Evolutionary conservation across 2,797 vertebrate species (phyloP).

Genomic region (Falco columbarius): DNA sequence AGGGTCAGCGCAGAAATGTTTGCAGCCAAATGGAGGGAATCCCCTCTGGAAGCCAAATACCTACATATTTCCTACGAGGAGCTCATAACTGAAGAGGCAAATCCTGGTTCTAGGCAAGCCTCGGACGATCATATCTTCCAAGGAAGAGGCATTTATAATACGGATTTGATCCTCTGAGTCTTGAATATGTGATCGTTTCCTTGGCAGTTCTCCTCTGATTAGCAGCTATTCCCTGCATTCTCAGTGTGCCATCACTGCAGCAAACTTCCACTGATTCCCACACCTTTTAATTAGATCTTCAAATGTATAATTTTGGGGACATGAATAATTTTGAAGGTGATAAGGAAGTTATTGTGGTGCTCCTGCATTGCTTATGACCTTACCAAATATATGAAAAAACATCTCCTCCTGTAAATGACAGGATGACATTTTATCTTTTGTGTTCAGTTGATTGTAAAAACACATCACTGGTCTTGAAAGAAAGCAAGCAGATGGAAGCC

Average conservation of each 20-base stretch:
- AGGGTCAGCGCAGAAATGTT: neutral
- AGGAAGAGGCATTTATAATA: neutral
- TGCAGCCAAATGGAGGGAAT: neutral
- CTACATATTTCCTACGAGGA: neutral
- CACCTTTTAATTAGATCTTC: neutral
- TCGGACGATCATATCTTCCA: neutral
- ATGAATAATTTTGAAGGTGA: constrained; percentile 9
- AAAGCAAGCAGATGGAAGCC: neutral
- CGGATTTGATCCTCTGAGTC: neutral
- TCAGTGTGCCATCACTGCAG: neutral
- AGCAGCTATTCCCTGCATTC: neutral
- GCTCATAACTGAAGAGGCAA: neutral
- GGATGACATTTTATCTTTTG: neutral
- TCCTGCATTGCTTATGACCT: constrained; percentile 4
- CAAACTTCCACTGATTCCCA: neutral
- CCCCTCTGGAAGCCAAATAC: neutral
- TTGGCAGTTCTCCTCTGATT: neutral
- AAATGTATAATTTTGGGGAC: neutral
- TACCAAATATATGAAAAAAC: neutral
- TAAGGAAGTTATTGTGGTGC: neutral
- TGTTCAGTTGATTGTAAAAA: neutral
- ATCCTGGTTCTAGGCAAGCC: neutral
- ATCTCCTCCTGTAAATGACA: neutral
- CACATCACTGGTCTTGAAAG: neutral
- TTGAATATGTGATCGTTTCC: neutral